These are phyloP conservation scores for Lutjanus campechanus DNA, from an alignment of 2,797 vertebrate genomes.

Conservation along the genomic window DNA sequence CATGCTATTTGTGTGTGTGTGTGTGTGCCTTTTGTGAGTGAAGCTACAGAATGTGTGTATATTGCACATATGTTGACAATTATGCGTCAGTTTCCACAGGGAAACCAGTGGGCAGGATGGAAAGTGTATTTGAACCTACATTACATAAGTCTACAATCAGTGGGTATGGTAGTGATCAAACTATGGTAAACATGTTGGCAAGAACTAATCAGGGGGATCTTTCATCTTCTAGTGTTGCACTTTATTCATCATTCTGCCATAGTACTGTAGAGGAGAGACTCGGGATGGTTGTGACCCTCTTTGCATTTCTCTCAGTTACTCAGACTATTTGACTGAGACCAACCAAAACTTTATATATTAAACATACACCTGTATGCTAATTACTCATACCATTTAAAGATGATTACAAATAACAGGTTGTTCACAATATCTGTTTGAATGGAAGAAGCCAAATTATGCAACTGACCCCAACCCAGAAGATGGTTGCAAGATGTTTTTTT, in stretches of 20 bases:
- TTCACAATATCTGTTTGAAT: too few species aligned
- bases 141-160: conserved; percentile 79
- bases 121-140: conserved; percentile 69
- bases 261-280: conserved; percentile 9
- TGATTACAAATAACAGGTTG: too few species aligned
- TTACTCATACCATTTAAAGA: too few species aligned
- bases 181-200: conserved; percentile 76
- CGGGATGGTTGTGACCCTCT: too few species aligned
- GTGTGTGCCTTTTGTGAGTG: conserved; percentile 11
- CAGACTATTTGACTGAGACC: too few species aligned
- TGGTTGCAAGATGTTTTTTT: too few species aligned
- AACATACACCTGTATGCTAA: too few species aligned
- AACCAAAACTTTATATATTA: too few species aligned
- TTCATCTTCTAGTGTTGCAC: conserved; percentile 72
- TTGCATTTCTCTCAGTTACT: too few species aligned
- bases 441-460: too few species aligned
- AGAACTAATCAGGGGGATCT: conserved; percentile 74
- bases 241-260: conserved; percentile 68
- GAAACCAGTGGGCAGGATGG: conserved; percentile 63
- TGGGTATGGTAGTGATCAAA: conserved; percentile 76
- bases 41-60: conserved; percentile 43
- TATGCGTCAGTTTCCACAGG: conserved; percentile 63
- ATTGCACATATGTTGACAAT: conserved; percentile 75
- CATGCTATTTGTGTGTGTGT: not conserved
- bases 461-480: too few species aligned